Percentiles rank a stretch among this genome's conserved stretches.
These are phyloP conservation scores for Pseudochromis fuscus DNA, from an alignment of 2,797 vertebrate species.

Conservation along the genomic window DNA sequence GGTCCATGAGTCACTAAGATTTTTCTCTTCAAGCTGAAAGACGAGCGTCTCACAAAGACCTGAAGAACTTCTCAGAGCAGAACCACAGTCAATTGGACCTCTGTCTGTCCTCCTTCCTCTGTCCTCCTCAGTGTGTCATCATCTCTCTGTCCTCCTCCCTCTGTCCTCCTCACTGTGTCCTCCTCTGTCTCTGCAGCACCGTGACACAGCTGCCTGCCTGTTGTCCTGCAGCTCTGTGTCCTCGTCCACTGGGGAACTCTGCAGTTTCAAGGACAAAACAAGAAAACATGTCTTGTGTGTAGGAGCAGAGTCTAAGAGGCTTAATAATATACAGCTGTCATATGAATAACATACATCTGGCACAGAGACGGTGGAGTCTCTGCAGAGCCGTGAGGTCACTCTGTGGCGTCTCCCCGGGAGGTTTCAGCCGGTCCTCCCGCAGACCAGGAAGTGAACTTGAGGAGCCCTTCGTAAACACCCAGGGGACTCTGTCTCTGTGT, in stretches of 20 bases:
- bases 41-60: too few species aligned
- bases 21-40: too few species aligned
- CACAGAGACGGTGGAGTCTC: constrained; percentile 50
- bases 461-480: constrained; percentile 65
- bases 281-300: constrained; percentile 28
- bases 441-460: constrained; percentile 74
- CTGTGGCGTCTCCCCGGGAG: constrained; percentile 65
- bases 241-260: constrained; percentile 47
- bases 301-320: constrained; percentile 38
- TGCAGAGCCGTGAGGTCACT: constrained; percentile 63
- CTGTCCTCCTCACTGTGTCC: constrained; percentile 9
- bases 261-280: constrained; percentile 62
- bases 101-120: too few species aligned
- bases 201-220: constrained; percentile 40
- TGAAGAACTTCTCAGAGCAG: too few species aligned
- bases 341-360: constrained; percentile 56
- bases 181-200: constrained; percentile 20
- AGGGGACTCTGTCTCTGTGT: constrained; percentile 41
- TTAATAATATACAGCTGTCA: constrained; percentile 67
- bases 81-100: background rate
- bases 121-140: too few species aligned
- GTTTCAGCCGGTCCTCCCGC: constrained; percentile 59
- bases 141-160: too few species aligned
- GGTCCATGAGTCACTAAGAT: too few species aligned
- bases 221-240: constrained; percentile 33